Conservation (phyloP, 2,888 invertebrate species). For the Sinhomidia bicolor region DNA sequence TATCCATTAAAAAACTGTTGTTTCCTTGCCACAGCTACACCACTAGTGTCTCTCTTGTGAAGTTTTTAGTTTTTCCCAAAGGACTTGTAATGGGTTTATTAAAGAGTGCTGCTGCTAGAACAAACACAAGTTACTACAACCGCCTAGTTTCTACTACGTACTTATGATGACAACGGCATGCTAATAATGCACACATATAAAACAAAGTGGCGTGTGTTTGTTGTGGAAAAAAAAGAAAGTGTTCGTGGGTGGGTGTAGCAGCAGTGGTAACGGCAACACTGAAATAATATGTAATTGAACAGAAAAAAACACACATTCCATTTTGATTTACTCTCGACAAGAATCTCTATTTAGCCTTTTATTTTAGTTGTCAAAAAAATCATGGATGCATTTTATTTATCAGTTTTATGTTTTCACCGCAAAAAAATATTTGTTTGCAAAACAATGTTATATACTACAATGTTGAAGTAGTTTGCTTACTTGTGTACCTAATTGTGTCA, state of each 20-base stretch:
- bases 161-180: background rate
- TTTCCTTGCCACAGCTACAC: conserved; percentile 22
- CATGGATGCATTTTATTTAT: too few relatives aligned
- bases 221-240: background rate
- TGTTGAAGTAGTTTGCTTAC: too few relatives aligned
- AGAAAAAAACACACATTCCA: background rate
- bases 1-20: conserved; percentile 41
- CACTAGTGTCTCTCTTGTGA: conserved; percentile 33
- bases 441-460: too few relatives aligned
- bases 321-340: background rate
- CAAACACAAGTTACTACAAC: background rate
- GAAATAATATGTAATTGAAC: background rate
- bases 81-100: conserved; percentile 39
- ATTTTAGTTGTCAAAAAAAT: too few relatives aligned
- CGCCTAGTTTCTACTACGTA: background rate
- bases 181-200: background rate
- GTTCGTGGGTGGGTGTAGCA: conserved; percentile 5
- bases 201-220: conserved; percentile 18
- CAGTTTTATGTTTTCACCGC: too few relatives aligned
- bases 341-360: too few relatives aligned
- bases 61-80: conserved; percentile 44
- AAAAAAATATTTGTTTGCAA: too few relatives aligned
- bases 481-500: too few relatives aligned
- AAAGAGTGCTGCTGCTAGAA: conserved; percentile 3
- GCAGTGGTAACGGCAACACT: too few relatives aligned